phyloP scores from a whole-genome alignment of 35 echinoderm and acorn worm genomes.

The Apostichopus japonicus region DNA sequence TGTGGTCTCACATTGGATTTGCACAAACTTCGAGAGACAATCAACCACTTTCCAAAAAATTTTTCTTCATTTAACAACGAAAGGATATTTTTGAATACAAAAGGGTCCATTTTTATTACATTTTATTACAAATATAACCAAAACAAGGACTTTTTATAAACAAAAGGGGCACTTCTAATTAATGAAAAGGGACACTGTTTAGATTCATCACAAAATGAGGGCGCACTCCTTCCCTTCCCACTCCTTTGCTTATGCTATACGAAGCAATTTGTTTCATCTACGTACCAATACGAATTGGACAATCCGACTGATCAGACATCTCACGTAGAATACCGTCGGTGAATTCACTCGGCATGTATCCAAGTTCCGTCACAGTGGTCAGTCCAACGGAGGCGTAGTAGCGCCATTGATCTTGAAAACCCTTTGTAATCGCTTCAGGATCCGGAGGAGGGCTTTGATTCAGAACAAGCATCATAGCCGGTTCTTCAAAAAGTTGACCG shows the following conservation, averaged over 20 bases:
- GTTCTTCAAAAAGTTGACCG: slow-evolving; percentile 45
- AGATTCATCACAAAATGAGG: too few species aligned
- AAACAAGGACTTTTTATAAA: too few species aligned
- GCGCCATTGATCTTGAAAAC: slow-evolving; percentile 24
- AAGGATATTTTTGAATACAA: too few species aligned
- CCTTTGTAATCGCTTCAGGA: neutral
- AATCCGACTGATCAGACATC: neutral
- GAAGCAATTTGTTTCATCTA: neutral
- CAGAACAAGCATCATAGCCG: slow-evolving; percentile 23
- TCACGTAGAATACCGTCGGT: neutral
- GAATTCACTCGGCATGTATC: neutral
- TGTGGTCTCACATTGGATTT: too few species aligned
- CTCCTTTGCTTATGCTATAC: neutral
- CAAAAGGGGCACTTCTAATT: neutral
- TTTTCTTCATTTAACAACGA: too few species aligned
- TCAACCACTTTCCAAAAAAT: too few species aligned
- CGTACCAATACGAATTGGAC: slow-evolving; percentile 48
- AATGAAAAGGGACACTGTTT: too few species aligned
- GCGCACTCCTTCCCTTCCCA: too few species aligned
- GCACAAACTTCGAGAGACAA: too few species aligned
- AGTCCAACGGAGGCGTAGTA: slow-evolving; percentile 41
- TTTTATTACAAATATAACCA: too few species aligned
- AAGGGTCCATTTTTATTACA: too few species aligned
- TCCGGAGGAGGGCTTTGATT: neutral
- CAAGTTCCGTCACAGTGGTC: slow-evolving; percentile 40